Percentiles rank a stretch among this genome's conserved stretches.
Evolutionary conservation across 2,888 invertebrate genomes (phyloP).

Genomic region (Mesorhabditis sp.): DNA sequence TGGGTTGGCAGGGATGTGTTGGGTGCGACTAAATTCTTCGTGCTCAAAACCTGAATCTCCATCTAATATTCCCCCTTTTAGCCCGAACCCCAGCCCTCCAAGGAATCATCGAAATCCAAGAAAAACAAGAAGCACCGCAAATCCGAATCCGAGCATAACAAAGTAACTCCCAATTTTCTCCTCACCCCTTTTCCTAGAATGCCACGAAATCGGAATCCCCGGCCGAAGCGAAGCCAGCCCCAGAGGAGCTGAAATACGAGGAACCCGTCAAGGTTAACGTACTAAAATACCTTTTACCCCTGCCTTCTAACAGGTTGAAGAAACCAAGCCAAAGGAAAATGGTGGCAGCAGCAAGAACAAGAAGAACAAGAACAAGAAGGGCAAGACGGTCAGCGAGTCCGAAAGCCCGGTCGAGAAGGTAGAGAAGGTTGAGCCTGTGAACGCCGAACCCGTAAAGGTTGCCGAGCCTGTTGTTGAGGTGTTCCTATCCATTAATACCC

Average conservation of each 20-base stretch:
- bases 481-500: no score
- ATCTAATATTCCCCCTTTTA: neutral
- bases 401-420: neutral
- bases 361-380: conserved; percentile 8
- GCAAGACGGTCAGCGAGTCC: conserved; percentile 2
- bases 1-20: neutral
- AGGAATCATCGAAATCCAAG: neutral
- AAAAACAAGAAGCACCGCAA: neutral
- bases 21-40: no score
- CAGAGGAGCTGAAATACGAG: neutral
- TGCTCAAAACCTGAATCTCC: no score
- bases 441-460: neutral
- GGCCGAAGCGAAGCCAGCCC: neutral
- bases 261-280: neutral
- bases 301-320: neutral
- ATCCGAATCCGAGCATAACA: neutral
- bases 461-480: neutral
- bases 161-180: neutral
- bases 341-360: neutral
- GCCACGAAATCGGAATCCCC: no score
- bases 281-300: neutral
- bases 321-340: neutral
- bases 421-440: neutral
- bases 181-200: no score
- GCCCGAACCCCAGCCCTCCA: conserved; percentile 2